Conservation (phyloP, 2,888 invertebrate genomes). For the Hetaerina titia region DNA sequence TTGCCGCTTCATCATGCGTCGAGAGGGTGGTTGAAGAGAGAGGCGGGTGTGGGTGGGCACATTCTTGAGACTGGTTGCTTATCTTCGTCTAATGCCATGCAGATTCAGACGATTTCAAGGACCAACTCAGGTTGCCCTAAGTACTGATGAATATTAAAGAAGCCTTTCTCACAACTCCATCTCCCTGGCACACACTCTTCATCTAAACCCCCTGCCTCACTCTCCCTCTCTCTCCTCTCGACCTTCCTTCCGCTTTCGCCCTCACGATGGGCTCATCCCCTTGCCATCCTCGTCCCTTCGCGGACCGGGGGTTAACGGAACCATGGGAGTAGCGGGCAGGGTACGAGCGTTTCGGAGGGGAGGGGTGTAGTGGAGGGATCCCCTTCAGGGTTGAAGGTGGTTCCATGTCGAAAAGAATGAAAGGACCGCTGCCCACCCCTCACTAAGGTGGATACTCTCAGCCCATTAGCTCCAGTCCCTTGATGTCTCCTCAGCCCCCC, state of each 20-base stretch:
- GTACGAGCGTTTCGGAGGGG: background rate
- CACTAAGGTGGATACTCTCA: too few relatives aligned
- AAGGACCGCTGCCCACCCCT: too few relatives aligned
- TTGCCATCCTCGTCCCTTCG: too few relatives aligned
- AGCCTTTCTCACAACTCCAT: background rate
- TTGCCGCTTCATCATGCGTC: background rate
- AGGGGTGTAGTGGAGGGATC: background rate
- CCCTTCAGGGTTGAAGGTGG: background rate
- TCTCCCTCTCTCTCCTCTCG: background rate
- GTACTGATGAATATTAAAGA: conserved; percentile 35
- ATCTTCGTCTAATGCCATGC: conserved; percentile 20
- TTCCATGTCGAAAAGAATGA: background rate
- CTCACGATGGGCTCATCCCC: background rate
- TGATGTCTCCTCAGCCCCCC: too few relatives aligned
- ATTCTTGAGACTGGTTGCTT: conserved; percentile 12
- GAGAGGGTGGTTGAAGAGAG: background rate
- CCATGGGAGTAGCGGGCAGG: too few relatives aligned
- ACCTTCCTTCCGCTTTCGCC: background rate
- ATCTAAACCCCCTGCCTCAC: background rate
- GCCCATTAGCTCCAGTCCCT: too few relatives aligned
- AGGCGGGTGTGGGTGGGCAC: background rate
- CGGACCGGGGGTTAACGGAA: too few relatives aligned
- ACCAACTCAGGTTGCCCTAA: conserved; percentile 15
- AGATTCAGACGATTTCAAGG: conserved; percentile 29
- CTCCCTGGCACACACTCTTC: background rate